These are phyloP conservation scores for Spea bombifrons DNA, from an alignment of 2,113 vertebrate genomes.

Conservation along the genomic window DNA sequence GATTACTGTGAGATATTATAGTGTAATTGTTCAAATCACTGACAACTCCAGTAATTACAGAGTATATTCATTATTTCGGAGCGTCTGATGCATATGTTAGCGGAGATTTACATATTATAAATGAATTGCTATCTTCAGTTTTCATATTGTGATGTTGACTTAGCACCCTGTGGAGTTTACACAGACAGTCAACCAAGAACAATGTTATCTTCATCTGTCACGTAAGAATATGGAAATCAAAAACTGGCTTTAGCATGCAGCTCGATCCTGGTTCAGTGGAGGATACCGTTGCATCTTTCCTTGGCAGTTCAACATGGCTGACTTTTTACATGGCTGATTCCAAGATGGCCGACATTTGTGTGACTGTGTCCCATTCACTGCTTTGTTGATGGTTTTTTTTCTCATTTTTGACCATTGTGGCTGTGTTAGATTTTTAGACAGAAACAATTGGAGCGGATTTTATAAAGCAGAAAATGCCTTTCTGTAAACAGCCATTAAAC, in stretches of 20 bases:
- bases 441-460: no score
- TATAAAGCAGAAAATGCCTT: no score
- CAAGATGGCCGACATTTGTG: no score
- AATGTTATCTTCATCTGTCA: conserved; percentile 40
- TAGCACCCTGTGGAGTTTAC: conserved; percentile 30
- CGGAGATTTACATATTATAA: conserved; percentile 26
- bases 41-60: conserved; percentile 35
- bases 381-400: no score
- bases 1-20: conserved; percentile 36
- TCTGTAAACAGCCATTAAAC: no score
- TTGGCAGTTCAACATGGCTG: background rate
- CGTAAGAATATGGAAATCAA: background rate
- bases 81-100: conserved; percentile 22
- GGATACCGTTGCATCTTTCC: background rate
- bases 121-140: conserved; percentile 45
- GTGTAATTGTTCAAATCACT: conserved; percentile 31
- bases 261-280: background rate
- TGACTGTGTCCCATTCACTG: no score
- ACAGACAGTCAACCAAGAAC: conserved; percentile 8
- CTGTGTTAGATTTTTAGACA: no score
- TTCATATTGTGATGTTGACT: conserved; percentile 40
- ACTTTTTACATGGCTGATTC: background rate
- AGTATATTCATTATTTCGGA: conserved; percentile 41
- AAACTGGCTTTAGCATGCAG: background rate
- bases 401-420: no score